Base-by-base conservation (phyloP, 2,888 invertebrate genomes). In the Platycheirus albimanus region DNA sequence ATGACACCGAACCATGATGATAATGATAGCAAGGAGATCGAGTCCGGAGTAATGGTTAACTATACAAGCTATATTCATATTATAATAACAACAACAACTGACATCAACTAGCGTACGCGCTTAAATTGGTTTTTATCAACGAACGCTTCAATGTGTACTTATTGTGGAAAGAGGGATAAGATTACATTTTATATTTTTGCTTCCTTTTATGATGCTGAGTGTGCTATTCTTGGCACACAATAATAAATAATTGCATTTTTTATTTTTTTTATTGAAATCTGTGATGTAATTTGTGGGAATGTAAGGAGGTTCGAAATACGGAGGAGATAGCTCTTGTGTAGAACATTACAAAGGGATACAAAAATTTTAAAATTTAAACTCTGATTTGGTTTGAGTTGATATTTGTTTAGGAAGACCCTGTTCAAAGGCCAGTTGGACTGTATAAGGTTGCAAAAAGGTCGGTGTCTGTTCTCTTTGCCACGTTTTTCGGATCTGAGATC, bases 1-100 rank as follows among this genome's bases (percentile, higher is more conserved):
- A 79, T 72, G 63, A 74, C 79, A 66, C 71, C 64, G 43, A 24
- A 15, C 19, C 56, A 47, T 38, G 66, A 58, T 51, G 51, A 66
- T 66, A 74, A 78, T 54, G 66, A 66, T 17, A 33, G 47, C 24
- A 74, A 41, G 56, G 24, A 76, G 71, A 81, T 81, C 71, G 66
- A 67, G 61, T 24, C 1, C 66, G 66, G 36, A n/a, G n/a, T n/a
- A n/a, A n/a, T n/a, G n/a, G 41, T 17, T 19, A 33, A 15, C 41
- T 15, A 43, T 1, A 30, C 15, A 8, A 61, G 17, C n/a, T n/a
- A n/a, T n/a, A n/a, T n/a, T n/a, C n/a, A n/a, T n/a, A n/a, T n/a
- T n/a, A n/a, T n/a, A 43, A 45, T 30, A 30, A 61, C 28, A 45
- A 11, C 43, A n/a, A 24, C 17, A 24, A 15, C 13, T 15, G 43